phyloP scores from a whole-genome alignment of 1,140 invertebrate genomes.

The Drosophila parabipectinata region DNA sequence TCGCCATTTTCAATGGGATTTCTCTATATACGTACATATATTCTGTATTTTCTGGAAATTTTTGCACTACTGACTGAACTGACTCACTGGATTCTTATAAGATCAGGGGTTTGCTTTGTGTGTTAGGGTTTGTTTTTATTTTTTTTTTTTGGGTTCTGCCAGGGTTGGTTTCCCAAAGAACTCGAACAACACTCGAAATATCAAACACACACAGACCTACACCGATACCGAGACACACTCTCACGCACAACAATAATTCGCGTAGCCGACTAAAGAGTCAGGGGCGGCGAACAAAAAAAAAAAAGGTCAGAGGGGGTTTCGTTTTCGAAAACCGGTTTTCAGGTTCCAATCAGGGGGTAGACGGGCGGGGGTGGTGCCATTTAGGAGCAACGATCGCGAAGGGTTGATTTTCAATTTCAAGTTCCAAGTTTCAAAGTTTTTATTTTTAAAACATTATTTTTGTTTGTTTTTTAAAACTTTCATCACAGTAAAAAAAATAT shows the following conservation, averaged over 20 bases:
- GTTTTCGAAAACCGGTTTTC: slow-evolving; percentile 24
- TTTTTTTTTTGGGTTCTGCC: not conserved
- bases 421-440: not conserved
- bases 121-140: slow-evolving; percentile 1
- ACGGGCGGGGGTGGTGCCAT: not conserved
- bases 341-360: not conserved
- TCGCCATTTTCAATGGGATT: slow-evolving; percentile 35
- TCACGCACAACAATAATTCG: slow-evolving; percentile 9
- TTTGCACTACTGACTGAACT: slow-evolving; percentile 2
- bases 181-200: slow-evolving; percentile 7
- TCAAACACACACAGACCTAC: not conserved
- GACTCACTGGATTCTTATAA: slow-evolving; percentile 36
- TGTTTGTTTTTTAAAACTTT: not conserved
- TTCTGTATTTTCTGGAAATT: not conserved
- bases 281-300: not conserved
- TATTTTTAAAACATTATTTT: not conserved
- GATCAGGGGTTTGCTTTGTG: slow-evolving; percentile 29
- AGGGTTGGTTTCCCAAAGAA: slow-evolving; percentile 26
- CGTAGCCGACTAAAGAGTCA: slow-evolving; percentile 7
- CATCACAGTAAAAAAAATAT: not conserved
- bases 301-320: not conserved
- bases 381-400: slow-evolving; percentile 24
- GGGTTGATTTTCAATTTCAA: slow-evolving; percentile 13
- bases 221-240: slow-evolving; percentile 5
- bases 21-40: not conserved